Percentiles rank a stretch among this genome's conserved stretches.
Conservation (phyloP, 2,888 invertebrate species). For the Parochlus steinenii region DNA sequence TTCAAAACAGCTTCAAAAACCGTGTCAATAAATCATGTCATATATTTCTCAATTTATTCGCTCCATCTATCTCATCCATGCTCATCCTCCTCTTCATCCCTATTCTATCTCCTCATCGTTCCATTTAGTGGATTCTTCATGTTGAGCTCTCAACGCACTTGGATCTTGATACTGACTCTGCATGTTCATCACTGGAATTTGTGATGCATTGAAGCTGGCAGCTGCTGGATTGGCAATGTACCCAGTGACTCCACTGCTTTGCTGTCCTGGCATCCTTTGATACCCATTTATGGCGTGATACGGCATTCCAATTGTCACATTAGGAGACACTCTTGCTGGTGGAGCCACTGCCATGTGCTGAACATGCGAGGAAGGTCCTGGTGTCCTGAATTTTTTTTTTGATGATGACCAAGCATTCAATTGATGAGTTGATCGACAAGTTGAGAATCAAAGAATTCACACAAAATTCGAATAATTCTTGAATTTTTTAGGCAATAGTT, state of each 20-base stretch:
- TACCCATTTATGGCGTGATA: no score
- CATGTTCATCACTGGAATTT: constrained; percentile 76
- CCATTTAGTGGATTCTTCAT: constrained; percentile 36
- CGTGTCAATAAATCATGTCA: no score
- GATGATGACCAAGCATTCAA: no score
- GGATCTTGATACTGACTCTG: constrained; percentile 55
- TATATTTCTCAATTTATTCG: no score
- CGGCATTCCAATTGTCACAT: constrained; percentile 53
- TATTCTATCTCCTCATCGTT: constrained; percentile 28
- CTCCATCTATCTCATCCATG: no score
- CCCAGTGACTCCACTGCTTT: constrained; percentile 37
- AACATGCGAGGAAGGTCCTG: constrained; percentile 28
- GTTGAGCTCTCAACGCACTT: no score
- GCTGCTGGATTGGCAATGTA: constrained; percentile 47
- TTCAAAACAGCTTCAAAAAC: no score
- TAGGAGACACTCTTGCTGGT: constrained; percentile 49
- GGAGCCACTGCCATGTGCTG: constrained; percentile 44
- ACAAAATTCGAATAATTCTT: no score
- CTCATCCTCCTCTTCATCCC: constrained; percentile 7
- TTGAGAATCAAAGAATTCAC: no score
- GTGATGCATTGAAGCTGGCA: constrained; percentile 59
- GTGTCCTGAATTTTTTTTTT: no score
- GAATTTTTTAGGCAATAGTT: no score
- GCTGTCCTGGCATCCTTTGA: constrained; percentile 59
- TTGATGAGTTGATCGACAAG: no score